Percentiles rank a stretch among this genome's conserved stretches.
Evolutionary conservation across 1,140 invertebrate genomes (phyloP).

Genomic region (Drosophila jambulina): DNA sequence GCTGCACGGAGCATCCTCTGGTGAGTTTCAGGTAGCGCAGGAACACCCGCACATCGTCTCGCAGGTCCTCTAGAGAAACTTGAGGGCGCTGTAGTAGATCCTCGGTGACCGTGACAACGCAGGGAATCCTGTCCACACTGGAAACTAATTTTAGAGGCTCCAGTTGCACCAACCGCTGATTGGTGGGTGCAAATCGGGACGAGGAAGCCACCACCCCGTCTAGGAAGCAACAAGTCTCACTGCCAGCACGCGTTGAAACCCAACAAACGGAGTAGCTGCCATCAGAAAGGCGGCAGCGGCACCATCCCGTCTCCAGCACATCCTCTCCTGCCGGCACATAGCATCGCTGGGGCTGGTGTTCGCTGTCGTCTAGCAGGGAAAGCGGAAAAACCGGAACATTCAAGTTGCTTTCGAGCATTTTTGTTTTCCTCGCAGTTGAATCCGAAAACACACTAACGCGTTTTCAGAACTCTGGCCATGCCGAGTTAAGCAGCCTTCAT

Average conservation of each 20-base stretch:
- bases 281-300: slow-evolving; percentile 52
- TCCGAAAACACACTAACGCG: not conserved
- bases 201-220: slow-evolving; percentile 57
- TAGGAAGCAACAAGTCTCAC: slow-evolving; percentile 63
- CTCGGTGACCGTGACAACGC: slow-evolving; percentile 47
- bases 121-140: slow-evolving; percentile 11
- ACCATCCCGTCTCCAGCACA: slow-evolving; percentile 29
- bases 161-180: slow-evolving; percentile 25
- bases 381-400: slow-evolving; percentile 47
- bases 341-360: slow-evolving; percentile 44
- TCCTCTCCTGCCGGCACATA: slow-evolving; percentile 26
- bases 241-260: slow-evolving; percentile 34
- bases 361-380: slow-evolving; percentile 42
- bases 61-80: slow-evolving; percentile 32
- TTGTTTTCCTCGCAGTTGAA: slow-evolving; percentile 2
- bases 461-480: not conserved
- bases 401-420: slow-evolving; percentile 14
- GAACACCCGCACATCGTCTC: slow-evolving; percentile 45
- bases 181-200: not conserved
- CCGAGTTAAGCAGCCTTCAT: not conserved
- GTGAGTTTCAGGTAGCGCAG: slow-evolving; percentile 45
- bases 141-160: not conserved
- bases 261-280: slow-evolving; percentile 54
- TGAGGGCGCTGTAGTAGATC: slow-evolving; percentile 28
- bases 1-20: slow-evolving; percentile 48